Conservation (phyloP, 2,888 invertebrate genomes). For the Cerceris ruficornis region DNA sequence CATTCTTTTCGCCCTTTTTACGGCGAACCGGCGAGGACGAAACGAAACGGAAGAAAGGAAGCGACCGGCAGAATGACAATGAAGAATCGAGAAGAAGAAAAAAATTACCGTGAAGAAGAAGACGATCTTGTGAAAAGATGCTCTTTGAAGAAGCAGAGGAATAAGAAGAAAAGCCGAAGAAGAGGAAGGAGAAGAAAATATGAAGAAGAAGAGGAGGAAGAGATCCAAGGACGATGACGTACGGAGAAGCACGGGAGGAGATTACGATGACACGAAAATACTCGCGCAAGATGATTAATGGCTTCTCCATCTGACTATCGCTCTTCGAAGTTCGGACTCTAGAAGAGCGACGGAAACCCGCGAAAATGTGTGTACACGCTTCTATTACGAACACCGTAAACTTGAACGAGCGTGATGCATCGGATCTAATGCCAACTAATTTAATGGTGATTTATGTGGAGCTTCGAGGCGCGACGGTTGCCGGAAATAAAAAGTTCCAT, state of each 20-base stretch:
- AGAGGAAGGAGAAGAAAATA: too few species aligned
- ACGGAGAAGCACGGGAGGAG: slow-evolving; percentile 34
- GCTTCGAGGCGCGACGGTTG: not conserved
- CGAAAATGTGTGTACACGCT: slow-evolving; percentile 11
- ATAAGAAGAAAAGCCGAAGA: too few species aligned
- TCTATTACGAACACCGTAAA: slow-evolving; percentile 17
- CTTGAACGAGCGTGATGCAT: slow-evolving; percentile 5
- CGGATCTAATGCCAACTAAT: slow-evolving; percentile 23
- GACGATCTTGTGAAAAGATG: too few species aligned
- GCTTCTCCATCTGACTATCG: slow-evolving; percentile 52
- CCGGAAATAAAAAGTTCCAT: not conserved
- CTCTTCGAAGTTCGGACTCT: slow-evolving; percentile 5
- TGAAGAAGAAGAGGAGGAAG: not conserved
- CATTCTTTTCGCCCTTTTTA: too few species aligned
- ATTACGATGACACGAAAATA: slow-evolving; percentile 71
- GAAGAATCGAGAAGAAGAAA: not conserved
- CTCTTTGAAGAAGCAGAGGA: too few species aligned
- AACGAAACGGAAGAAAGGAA: not conserved
- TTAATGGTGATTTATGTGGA: slow-evolving; percentile 31
- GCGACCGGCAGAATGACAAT: not conserved
- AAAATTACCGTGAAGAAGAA: not conserved
- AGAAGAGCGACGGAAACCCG: slow-evolving; percentile 1
- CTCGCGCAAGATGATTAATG: slow-evolving; percentile 74
- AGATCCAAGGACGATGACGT: not conserved
- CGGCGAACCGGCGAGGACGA: not conserved